Percentiles rank a stretch among this genome's conserved stretches.
Evolutionary conservation across 1,140 invertebrate species (phyloP).

Genomic region (Drosophila ironensis): DNA sequence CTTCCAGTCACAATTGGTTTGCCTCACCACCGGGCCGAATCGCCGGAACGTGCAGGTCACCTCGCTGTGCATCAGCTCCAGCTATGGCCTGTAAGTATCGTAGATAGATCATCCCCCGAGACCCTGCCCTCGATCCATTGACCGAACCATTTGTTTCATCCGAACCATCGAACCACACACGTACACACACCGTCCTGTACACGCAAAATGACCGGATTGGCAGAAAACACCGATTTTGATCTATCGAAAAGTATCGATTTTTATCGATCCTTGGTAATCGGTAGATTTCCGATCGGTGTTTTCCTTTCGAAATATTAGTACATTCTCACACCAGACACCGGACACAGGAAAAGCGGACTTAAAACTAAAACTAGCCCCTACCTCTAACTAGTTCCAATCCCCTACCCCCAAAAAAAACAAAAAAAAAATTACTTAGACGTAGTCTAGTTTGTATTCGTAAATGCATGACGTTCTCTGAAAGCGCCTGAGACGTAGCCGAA

Average conservation of each 20-base stretch:
- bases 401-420: constrained; percentile 24
- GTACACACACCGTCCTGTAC: constrained; percentile 33
- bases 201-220: constrained; percentile 12
- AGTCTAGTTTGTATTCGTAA: constrained; percentile 57
- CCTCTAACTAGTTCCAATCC: no score
- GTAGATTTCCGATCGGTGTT: background rate
- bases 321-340: constrained; percentile 17
- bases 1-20: constrained; percentile 97
- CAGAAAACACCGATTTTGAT: background rate
- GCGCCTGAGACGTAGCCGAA: constrained; percentile 44
- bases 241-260: background rate
- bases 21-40: constrained; percentile 92
- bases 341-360: constrained; percentile 45
- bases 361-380: constrained; percentile 11
- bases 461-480: constrained; percentile 55
- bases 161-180: constrained; percentile 46
- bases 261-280: background rate
- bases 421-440: constrained; percentile 41
- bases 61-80: constrained; percentile 95
- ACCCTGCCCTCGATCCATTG: constrained; percentile 14
- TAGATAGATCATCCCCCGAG: constrained; percentile 15
- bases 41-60: constrained; percentile 92
- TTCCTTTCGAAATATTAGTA: background rate
- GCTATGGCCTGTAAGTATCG: constrained; percentile 95
- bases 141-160: constrained; percentile 2